Evolutionary conservation across 2,888 invertebrate species (phyloP).

Genomic region (Sicus ferrugineus): DNA sequence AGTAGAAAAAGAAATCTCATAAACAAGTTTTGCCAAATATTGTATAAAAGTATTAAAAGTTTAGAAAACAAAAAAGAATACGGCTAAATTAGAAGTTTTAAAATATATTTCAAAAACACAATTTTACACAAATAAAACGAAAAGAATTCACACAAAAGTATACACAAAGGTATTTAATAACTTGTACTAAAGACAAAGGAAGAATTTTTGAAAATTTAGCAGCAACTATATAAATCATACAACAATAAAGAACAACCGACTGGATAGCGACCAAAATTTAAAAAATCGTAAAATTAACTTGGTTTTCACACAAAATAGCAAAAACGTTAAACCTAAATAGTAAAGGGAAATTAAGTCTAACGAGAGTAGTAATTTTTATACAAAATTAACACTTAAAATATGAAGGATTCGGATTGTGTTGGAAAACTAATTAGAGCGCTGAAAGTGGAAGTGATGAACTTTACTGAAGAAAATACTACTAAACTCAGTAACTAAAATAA

Average conservation of each 20-base stretch:
- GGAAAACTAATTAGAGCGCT: constrained; percentile 40
- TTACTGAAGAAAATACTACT: constrained; percentile 27
- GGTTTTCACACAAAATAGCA: constrained; percentile 56
- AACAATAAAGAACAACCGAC: constrained; percentile 48
- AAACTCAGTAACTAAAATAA: constrained; percentile 13
- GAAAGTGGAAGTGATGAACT: constrained; percentile 45
- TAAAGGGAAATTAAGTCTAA: background rate
- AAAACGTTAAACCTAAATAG: constrained; percentile 41
- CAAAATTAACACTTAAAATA: constrained; percentile 37
- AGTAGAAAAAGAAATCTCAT: constrained; percentile 33
- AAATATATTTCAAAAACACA: constrained; percentile 34
- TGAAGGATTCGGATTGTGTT: constrained; percentile 40
- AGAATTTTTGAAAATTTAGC: constrained; percentile 25
- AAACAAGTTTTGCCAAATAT: constrained; percentile 51
- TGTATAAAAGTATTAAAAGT: constrained; percentile 48
- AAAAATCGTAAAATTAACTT: constrained; percentile 42
- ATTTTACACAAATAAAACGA: constrained; percentile 30
- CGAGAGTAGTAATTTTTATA: constrained; percentile 30
- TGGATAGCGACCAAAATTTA: constrained; percentile 62
- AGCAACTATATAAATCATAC: constrained; percentile 36
- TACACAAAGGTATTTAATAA: constrained; percentile 31
- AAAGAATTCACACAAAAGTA: constrained; percentile 37
- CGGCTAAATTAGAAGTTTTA: constrained; percentile 42
- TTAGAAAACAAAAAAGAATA: constrained; percentile 34
- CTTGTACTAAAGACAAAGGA: constrained; percentile 32